Evolutionary conservation across 2,113 vertebrate species (phyloP).

Genomic region (Colossoma macropomum): DNA sequence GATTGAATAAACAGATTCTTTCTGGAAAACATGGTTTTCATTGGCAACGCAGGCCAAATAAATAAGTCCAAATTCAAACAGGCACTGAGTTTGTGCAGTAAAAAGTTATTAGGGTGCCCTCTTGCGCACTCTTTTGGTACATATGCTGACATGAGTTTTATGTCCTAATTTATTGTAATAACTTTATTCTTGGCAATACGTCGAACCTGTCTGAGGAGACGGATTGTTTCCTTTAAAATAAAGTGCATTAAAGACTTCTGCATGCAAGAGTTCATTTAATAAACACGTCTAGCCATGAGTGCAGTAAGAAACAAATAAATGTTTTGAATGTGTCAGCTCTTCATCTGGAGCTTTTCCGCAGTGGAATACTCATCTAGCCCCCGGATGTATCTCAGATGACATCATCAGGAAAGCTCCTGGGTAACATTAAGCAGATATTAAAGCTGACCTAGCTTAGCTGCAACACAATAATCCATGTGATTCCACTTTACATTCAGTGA

Average conservation of each 20-base stretch:
- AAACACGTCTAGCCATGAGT: slow-evolving; percentile 45
- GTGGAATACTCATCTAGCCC: slow-evolving; percentile 44
- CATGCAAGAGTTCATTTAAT: slow-evolving; percentile 41
- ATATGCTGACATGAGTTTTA: slow-evolving; percentile 21
- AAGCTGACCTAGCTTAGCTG: slow-evolving; percentile 52
- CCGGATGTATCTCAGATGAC: slow-evolving; percentile 50
- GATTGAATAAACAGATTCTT: slow-evolving; percentile 48
- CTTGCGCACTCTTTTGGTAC: slow-evolving; percentile 32
- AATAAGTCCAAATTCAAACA: slow-evolving; percentile 32
- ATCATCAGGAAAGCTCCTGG: slow-evolving; percentile 51
- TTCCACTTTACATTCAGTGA: slow-evolving; percentile 45
- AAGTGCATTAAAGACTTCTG: slow-evolving; percentile 35
- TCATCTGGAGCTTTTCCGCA: slow-evolving; percentile 18
- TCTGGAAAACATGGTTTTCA: slow-evolving; percentile 43
- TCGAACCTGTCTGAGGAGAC: slow-evolving; percentile 39
- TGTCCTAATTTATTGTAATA: slow-evolving; percentile 10
- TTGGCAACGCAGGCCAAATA: slow-evolving; percentile 25
- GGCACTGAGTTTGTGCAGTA: slow-evolving; percentile 37
- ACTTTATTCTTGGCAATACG: not conserved
- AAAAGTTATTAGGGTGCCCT: slow-evolving; percentile 38
- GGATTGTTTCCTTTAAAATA: slow-evolving; percentile 41
- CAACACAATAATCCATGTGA: slow-evolving; percentile 41
- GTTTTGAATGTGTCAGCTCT: slow-evolving; percentile 20
- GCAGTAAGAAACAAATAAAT: slow-evolving; percentile 24
- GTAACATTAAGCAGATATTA: slow-evolving; percentile 57